These are phyloP conservation scores for Achatina immaculata DNA, from an alignment of 1,140 invertebrate species.

Conservation along the genomic window DNA sequence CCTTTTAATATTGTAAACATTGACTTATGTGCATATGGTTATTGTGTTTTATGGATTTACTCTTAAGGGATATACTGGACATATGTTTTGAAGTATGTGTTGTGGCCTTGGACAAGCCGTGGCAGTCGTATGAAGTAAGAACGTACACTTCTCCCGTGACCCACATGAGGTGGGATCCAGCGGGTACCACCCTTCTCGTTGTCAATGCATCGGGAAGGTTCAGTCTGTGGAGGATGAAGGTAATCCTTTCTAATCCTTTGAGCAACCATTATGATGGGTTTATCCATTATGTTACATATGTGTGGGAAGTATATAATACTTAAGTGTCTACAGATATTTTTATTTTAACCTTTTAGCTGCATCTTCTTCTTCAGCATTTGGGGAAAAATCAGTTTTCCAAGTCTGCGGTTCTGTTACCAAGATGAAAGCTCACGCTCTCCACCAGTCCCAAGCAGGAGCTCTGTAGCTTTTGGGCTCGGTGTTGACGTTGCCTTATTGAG, in stretches of 20 bases:
- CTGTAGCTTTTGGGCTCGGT: too few species aligned
- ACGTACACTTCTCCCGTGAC: slow-evolving; percentile 42
- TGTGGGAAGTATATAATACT: too few species aligned
- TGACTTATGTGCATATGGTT: background rate
- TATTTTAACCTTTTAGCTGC: background rate
- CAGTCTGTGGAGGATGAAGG: slow-evolving; percentile 58
- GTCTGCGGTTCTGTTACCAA: too few species aligned
- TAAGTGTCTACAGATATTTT: background rate
- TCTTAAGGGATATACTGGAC: slow-evolving; percentile 46
- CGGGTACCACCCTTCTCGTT: slow-evolving; percentile 50
- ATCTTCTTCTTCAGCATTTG: too few species aligned
- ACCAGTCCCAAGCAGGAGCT: too few species aligned
- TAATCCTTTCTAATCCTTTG: slow-evolving; percentile 24
- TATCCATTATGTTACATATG: slow-evolving; percentile 6
- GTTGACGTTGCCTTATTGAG: too few species aligned
- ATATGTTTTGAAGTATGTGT: slow-evolving; percentile 54
- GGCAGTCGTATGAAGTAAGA: slow-evolving; percentile 54
- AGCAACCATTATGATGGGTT: background rate
- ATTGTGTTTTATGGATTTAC: background rate
- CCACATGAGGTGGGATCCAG: slow-evolving; percentile 55
- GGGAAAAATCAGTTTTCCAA: too few species aligned
- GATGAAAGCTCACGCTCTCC: too few species aligned
- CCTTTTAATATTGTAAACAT: too few species aligned
- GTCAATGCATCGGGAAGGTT: slow-evolving; percentile 49
- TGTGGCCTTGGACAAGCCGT: slow-evolving; percentile 59